These are phyloP conservation scores for Caenorhabditis uteleia DNA, from an alignment of 2,888 invertebrate species.

Conservation along the genomic window DNA sequence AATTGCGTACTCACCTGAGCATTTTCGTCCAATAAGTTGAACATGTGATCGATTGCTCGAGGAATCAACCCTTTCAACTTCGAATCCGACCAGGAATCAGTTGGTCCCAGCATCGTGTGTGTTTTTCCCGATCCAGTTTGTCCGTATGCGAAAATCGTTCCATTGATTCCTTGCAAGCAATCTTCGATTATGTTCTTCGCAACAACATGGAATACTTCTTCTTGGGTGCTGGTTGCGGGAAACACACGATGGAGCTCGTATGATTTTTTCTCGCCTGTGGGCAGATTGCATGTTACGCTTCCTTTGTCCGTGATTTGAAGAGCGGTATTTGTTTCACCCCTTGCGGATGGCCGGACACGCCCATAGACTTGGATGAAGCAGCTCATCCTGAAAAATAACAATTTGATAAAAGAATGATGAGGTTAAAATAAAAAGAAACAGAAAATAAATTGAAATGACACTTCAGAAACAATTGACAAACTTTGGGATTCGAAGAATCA, in stretches of 20 bases:
- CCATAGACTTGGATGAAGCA: conserved; percentile 21
- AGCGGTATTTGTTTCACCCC: not conserved
- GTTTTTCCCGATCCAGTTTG: conserved; percentile 72
- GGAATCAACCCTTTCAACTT: conserved; percentile 71
- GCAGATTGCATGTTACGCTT: conserved; percentile 1
- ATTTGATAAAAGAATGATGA: not conserved
- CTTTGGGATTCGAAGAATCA: too few species aligned
- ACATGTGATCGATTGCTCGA: conserved; percentile 70
- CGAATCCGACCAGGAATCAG: conserved; percentile 57
- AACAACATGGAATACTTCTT: conserved; percentile 67
- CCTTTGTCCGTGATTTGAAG: conserved; percentile 4
- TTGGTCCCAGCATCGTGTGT: conserved; percentile 71
- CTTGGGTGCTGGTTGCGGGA: conserved; percentile 6
- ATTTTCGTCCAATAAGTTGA: conserved; percentile 66
- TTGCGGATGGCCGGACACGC: conserved; percentile 18
- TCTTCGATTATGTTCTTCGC: conserved; percentile 71
- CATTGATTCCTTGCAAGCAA: conserved; percentile 71
- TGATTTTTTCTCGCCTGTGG: conserved; percentile 8
- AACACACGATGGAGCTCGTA: conserved; percentile 28
- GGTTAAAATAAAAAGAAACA: too few species aligned
- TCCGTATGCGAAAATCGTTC: conserved; percentile 72
- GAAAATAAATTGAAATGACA: too few species aligned
- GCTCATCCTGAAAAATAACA: conserved; percentile 5
- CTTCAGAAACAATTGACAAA: too few species aligned
- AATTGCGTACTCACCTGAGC: conserved; percentile 50